These are phyloP conservation scores for Dilophus febrilis DNA, from an alignment of 2,888 invertebrate species.

Conservation along the genomic window DNA sequence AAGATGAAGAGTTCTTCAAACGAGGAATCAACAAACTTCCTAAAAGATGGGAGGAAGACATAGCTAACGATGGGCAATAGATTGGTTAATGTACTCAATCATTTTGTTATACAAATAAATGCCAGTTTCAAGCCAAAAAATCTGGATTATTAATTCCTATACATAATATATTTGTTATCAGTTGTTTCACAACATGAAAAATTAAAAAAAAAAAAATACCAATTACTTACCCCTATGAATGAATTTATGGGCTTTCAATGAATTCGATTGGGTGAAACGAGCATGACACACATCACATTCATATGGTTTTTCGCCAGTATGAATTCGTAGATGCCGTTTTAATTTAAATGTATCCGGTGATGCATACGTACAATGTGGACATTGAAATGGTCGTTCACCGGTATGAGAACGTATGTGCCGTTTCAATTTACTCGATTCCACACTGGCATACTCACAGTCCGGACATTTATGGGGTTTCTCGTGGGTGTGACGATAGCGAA, in stretches of 20 bases:
- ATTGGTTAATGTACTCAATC: no score
- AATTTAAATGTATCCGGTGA: conserved; percentile 96
- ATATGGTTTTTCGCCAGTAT: conserved; percentile 67
- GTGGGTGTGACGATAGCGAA: conserved; percentile 87
- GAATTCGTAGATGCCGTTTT: conserved; percentile 86
- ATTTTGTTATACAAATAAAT: no score
- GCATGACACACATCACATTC: conserved; percentile 52
- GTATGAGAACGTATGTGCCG: conserved; percentile 91
- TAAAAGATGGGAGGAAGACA: no score
- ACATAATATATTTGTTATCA: no score
- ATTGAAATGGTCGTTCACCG: conserved; percentile 55
- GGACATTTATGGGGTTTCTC: conserved; percentile 95
- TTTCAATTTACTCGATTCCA: conserved; percentile 87
- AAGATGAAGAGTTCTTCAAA: no score
- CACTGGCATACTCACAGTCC: conserved; percentile 91
- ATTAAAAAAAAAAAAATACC: not conserved
- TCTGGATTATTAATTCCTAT: no score
- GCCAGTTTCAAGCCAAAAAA: no score
- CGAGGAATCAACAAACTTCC: no score
- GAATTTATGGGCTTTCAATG: conserved; percentile 52
- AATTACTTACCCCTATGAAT: conserved; percentile 57
- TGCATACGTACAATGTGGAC: conserved; percentile 93
- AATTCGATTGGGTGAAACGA: conserved; percentile 56
- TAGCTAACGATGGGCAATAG: no score
- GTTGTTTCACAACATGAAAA: not conserved